Conservation (phyloP, 2,797 vertebrate genomes). For the Mus spretus region DNA sequence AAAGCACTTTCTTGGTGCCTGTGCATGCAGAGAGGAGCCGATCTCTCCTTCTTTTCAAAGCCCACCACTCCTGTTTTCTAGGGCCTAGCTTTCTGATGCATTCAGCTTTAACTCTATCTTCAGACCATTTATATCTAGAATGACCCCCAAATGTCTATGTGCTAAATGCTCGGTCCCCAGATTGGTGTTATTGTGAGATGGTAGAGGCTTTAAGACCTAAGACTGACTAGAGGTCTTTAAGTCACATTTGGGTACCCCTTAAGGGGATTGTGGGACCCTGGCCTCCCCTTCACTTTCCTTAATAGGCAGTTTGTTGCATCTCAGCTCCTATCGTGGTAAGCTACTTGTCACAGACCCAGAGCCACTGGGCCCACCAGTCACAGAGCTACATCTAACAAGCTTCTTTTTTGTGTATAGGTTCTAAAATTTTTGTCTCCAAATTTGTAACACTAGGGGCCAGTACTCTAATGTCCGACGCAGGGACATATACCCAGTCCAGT, state of each 20-base stretch:
- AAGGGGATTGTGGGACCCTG: background rate
- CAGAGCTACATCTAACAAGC: background rate
- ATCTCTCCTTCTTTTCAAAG: slow-evolving; percentile 2
- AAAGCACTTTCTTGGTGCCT: background rate
- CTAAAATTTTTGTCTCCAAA: slow-evolving; percentile 12
- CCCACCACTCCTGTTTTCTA: background rate
- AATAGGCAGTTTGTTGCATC: too few species aligned
- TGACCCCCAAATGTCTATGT: background rate
- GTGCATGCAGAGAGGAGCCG: too few species aligned
- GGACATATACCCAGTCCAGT: background rate
- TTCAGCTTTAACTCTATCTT: background rate
- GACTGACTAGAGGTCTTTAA: background rate
- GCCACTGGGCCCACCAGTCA: background rate
- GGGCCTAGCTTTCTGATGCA: background rate
- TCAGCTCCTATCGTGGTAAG: background rate
- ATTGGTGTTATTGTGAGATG: background rate
- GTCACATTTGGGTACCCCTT: background rate
- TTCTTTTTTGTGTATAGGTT: background rate
- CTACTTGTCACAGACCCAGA: background rate
- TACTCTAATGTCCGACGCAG: background rate
- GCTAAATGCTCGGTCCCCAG: background rate
- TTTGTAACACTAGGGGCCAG: background rate
- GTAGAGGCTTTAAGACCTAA: background rate
- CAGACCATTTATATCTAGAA: background rate
- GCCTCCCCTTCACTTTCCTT: background rate